phyloP scores from a whole-genome alignment of 2,113 vertebrate species.

The Peromyscus maniculatus region DNA sequence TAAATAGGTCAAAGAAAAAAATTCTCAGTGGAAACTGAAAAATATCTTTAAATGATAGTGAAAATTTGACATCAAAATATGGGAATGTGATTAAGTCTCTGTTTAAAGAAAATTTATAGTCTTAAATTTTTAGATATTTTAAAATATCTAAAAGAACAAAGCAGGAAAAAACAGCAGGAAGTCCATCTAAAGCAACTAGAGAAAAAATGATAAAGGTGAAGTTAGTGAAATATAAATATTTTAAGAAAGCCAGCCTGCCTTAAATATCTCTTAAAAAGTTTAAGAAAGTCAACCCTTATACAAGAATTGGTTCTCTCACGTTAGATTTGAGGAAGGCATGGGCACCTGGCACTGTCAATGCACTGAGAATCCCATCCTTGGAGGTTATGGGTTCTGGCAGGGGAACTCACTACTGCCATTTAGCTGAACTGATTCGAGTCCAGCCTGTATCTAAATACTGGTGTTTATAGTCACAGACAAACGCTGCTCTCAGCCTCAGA shows the following conservation, averaged over 20 bases:
- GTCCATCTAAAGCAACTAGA: not conserved
- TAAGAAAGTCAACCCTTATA: not conserved
- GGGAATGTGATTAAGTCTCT: not conserved
- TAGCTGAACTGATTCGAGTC: no score
- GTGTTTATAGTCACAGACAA: not conserved
- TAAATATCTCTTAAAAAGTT: not conserved
- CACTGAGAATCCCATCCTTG: not conserved
- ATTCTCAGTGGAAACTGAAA: slow-evolving; percentile 32
- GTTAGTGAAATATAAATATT: slow-evolving; percentile 14
- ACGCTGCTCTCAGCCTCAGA: no score
- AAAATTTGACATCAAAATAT: slow-evolving; percentile 60
- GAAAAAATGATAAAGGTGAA: slow-evolving; percentile 27
- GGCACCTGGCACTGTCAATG: no score
- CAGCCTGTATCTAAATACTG: not conserved
- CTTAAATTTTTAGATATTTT: not conserved
- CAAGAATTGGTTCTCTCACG: not conserved
- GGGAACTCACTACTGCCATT: not conserved
- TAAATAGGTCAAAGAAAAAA: slow-evolving; percentile 69
- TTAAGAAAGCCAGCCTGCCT: not conserved
- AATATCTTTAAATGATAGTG: slow-evolving; percentile 56
- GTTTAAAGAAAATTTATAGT: slow-evolving; percentile 24
- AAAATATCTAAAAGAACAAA: not conserved
- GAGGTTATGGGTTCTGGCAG: not conserved
- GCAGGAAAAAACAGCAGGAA: not conserved
- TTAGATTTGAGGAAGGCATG: not conserved